A percentile compares a stretch with the other conserved stretches of the same genome.
These are phyloP conservation scores for Drosophila conformis DNA, from an alignment of 2,888 invertebrate genomes.

Conservation along the genomic window DNA sequence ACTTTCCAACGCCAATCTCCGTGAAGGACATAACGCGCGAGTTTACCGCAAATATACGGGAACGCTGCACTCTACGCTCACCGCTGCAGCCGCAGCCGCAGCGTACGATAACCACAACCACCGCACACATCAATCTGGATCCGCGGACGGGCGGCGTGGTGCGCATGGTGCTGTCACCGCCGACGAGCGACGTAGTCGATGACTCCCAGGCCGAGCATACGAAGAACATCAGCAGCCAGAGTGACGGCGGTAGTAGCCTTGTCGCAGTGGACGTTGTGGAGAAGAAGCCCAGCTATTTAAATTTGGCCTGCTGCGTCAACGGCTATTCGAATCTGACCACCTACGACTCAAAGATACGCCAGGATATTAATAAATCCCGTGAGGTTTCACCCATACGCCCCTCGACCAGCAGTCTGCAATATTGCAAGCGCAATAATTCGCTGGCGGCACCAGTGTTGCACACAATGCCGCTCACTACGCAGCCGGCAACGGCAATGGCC, in stretches of 20 bases:
- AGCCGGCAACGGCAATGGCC: conserved; percentile 39
- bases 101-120: conserved; percentile 50
- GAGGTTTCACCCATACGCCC: conserved; percentile 90
- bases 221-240: conserved; percentile 1
- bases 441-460: conserved; percentile 86
- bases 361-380: conserved; percentile 90
- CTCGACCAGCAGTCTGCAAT: conserved; percentile 85
- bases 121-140: conserved; percentile 75
- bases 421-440: conserved; percentile 86
- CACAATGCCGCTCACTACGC: conserved; percentile 69
- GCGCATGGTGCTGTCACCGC: conserved; percentile 81
- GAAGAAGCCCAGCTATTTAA: conserved; percentile 94
- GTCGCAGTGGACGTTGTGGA: conserved; percentile 65
- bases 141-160: conserved; percentile 81
- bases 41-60: conserved; percentile 87
- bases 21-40: conserved; percentile 87
- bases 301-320: conserved; percentile 95
- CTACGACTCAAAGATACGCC: conserved; percentile 92
- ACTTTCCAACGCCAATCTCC: conserved; percentile 88
- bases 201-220: conserved; percentile 7
- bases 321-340: conserved; percentile 95
- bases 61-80: conserved; percentile 84
- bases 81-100: conserved; percentile 63
- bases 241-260: not conserved
- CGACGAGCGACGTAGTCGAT: conserved; percentile 61